These are phyloP conservation scores for Saccostrea cuccullata DNA, from an alignment of 1,140 invertebrate species.

Conservation along the genomic window DNA sequence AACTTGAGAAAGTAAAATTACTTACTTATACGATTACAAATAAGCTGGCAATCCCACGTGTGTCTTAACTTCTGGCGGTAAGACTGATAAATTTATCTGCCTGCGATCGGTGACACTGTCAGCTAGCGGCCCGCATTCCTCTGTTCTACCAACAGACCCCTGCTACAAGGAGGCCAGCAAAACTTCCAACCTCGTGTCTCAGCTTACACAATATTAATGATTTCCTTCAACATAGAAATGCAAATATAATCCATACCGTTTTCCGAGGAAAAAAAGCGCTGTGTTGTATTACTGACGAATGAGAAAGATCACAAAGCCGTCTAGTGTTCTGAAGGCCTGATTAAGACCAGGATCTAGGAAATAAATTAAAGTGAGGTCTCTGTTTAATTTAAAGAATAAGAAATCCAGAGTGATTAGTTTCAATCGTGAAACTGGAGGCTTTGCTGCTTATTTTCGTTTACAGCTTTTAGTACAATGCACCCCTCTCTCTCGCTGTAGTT, in stretches of 20 bases:
- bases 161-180: neutral
- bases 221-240: slow-evolving; percentile 23
- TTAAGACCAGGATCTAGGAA: neutral
- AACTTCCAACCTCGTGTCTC: neutral
- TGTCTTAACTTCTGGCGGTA: slow-evolving; percentile 2
- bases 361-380: neutral
- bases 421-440: neutral
- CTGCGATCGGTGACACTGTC: neutral
- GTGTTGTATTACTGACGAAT: neutral
- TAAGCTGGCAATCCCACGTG: neutral
- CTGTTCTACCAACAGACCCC: neutral
- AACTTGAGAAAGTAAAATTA: neutral
- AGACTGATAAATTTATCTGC: slow-evolving; percentile 28
- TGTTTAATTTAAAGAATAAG: too few relatives aligned
- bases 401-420: neutral
- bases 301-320: neutral
- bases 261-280: neutral
- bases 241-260: neutral
- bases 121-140: neutral
- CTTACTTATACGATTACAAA: neutral
- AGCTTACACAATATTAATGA: slow-evolving; percentile 27
- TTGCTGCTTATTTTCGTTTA: neutral
- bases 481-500: neutral
- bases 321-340: neutral
- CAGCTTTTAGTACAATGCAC: neutral